Percentiles rank a stretch among this genome's conserved stretches.
phyloP scores from a whole-genome alignment of 2,113 vertebrate genomes.

The Sardina pilchardus region DNA sequence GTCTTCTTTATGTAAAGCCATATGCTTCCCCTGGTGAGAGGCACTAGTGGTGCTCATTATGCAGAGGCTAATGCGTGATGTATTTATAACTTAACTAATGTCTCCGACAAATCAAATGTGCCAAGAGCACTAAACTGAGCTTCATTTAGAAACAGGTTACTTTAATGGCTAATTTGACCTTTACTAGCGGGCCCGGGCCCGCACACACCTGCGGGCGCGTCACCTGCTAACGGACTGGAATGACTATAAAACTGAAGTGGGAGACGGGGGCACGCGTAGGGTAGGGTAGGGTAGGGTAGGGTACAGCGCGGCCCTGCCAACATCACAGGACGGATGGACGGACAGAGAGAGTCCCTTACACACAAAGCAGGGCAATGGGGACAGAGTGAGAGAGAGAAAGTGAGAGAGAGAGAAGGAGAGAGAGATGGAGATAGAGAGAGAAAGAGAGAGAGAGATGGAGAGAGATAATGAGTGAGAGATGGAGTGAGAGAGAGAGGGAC shows the following conservation, averaged over 20 bases:
- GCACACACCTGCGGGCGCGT: slow-evolving; percentile 45
- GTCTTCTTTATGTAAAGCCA: slow-evolving; percentile 41
- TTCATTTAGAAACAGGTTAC: slow-evolving; percentile 52
- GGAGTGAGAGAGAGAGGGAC: background rate
- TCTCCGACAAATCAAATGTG: slow-evolving; percentile 53
- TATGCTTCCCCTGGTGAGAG: slow-evolving; percentile 39
- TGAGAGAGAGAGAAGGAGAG: background rate
- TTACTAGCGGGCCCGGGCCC: slow-evolving; percentile 29
- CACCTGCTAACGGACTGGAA: slow-evolving; percentile 46
- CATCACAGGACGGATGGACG: background rate
- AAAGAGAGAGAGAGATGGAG: background rate
- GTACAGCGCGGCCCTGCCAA: background rate
- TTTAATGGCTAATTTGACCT: slow-evolving; percentile 59
- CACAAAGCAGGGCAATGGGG: background rate
- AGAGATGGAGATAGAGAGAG: background rate
- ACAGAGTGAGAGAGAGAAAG: background rate
- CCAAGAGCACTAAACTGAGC: slow-evolving; percentile 52
- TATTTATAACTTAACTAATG: slow-evolving; percentile 55
- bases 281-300: too few species aligned
- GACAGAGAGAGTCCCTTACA: background rate
- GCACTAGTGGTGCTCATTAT: slow-evolving; percentile 45
- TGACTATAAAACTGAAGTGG: slow-evolving; percentile 40
- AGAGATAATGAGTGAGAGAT: background rate
- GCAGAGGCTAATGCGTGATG: slow-evolving; percentile 41
- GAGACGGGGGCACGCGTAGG: background rate